Conservation (phyloP, 2,797 vertebrate genomes). For the Tachyglossus aculeatus region DNA sequence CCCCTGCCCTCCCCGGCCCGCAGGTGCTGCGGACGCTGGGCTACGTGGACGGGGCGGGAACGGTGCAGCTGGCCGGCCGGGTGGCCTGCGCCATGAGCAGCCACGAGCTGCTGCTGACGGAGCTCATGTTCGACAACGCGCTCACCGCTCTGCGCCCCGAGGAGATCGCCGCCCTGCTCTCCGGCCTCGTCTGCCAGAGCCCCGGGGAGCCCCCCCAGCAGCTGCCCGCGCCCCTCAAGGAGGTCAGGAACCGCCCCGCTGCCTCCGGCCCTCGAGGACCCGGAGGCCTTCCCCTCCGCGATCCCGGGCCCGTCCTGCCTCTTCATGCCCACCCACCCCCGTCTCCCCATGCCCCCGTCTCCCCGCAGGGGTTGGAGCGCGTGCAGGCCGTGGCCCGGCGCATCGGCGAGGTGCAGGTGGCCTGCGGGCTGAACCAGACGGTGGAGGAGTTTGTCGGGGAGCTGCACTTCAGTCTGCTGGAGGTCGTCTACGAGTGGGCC, state of each 20-base stretch:
- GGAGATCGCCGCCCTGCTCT: constrained; percentile 91
- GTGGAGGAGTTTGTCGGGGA: constrained; percentile 88
- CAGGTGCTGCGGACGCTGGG: constrained; percentile 87
- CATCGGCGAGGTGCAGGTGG: constrained; percentile 85
- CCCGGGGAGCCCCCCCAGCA: constrained; percentile 78
- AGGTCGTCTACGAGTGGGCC: constrained; percentile 95
- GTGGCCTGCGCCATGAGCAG: constrained; percentile 92
- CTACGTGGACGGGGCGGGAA: constrained; percentile 82
- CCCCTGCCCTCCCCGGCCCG: accelerated
- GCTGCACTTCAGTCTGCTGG: constrained; percentile 90
- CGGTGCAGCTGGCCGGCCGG: constrained; percentile 89
- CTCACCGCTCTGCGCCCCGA: constrained; percentile 86
- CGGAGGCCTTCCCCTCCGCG: not conserved
- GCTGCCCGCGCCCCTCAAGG: constrained; percentile 82
- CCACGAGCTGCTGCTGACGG: constrained; percentile 90
- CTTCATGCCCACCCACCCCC: not conserved
- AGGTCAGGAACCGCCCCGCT: constrained; percentile 68
- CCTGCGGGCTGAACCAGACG: constrained; percentile 85
- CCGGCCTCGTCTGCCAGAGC: constrained; percentile 87
- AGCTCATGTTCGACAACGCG: constrained; percentile 90
- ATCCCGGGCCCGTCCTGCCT: not conserved
- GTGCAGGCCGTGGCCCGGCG: constrained; percentile 82
- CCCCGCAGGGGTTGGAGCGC: constrained; percentile 80
- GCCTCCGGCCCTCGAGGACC: not conserved
- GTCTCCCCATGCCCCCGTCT: not conserved